Evolutionary conservation across 2,888 invertebrate genomes (phyloP).

Genomic region (Trichopria drosophilae): DNA sequence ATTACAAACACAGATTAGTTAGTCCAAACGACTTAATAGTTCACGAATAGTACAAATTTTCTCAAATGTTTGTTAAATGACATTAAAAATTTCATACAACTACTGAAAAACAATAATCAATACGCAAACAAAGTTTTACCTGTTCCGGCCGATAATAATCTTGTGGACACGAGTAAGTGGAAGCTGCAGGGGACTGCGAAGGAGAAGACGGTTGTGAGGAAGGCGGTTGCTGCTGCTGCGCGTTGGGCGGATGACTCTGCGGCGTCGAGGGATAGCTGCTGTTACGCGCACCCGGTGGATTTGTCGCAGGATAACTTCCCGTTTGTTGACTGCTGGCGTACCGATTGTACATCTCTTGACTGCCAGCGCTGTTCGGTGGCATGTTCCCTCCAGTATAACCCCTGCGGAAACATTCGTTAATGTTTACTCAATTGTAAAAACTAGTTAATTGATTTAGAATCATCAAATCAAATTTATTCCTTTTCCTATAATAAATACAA

Average conservation of each 20-base stretch:
- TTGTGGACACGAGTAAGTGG: slow-evolving; percentile 56
- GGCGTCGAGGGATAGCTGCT: slow-evolving; percentile 64
- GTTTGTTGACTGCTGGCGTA: slow-evolving; percentile 55
- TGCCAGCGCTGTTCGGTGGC: slow-evolving; percentile 51
- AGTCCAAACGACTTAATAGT: not conserved
- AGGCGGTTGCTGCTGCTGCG: slow-evolving; percentile 68
- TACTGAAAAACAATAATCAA: too few species aligned
- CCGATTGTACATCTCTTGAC: slow-evolving; percentile 57
- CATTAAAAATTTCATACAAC: too few species aligned
- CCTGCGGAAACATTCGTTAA: slow-evolving; percentile 39
- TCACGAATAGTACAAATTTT: not conserved
- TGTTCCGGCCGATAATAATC: slow-evolving; percentile 63
- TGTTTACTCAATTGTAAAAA: not conserved
- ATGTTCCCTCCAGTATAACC: slow-evolving; percentile 55
- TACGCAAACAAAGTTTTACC: slow-evolving; percentile 59
- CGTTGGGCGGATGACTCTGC: slow-evolving; percentile 60
- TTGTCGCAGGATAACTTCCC: slow-evolving; percentile 47
- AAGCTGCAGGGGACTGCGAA: slow-evolving; percentile 71
- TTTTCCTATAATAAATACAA: not conserved
- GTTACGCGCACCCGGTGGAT: slow-evolving; percentile 49
- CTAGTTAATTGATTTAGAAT: not conserved
- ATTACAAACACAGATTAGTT: not conserved
- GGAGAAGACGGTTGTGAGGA: slow-evolving; percentile 74
- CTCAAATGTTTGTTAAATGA: too few species aligned
- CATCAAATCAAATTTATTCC: not conserved